These are phyloP conservation scores for Drosophila serrata DNA, from an alignment of 1,140 invertebrate genomes.

Conservation along the genomic window DNA sequence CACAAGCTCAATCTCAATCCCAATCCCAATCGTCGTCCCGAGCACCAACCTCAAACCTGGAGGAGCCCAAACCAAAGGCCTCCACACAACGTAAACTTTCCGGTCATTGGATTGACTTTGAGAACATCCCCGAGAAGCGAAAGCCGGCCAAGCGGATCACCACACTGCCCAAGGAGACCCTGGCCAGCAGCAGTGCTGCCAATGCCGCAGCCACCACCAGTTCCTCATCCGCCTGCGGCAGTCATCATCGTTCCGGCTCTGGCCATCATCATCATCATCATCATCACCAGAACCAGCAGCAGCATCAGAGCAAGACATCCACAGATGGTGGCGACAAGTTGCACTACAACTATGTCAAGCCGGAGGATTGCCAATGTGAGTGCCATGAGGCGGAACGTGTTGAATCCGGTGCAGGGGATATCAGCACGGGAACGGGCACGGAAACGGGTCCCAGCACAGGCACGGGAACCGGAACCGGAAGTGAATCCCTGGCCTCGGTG, in stretches of 20 bases:
- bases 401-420: constrained; percentile 61
- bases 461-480: constrained; percentile 65
- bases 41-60: constrained; percentile 78
- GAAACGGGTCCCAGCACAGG: constrained; percentile 38
- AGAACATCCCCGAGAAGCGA: constrained; percentile 92
- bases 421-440: constrained; percentile 55
- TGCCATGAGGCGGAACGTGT: constrained; percentile 89
- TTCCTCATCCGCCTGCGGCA: constrained; percentile 70
- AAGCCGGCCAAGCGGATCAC: constrained; percentile 93
- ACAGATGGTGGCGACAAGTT: constrained; percentile 69
- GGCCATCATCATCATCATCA: constrained; percentile 49
- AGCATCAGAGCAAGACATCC: constrained; percentile 33
- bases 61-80: constrained; percentile 64
- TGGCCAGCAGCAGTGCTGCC: constrained; percentile 33
- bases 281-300: constrained; percentile 66
- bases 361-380: constrained; percentile 93
- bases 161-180: constrained; percentile 88
- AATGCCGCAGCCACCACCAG: constrained; percentile 47
- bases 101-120: constrained; percentile 93
- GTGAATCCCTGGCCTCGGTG: constrained; percentile 69
- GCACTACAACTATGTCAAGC: constrained; percentile 92
- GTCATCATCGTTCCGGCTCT: constrained; percentile 44
- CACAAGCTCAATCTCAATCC: not conserved
- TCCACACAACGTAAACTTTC: constrained; percentile 83
- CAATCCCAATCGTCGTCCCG: not conserved